Conservation (phyloP, 2,888 invertebrate genomes). For the Drosophila melanosoma region DNA sequence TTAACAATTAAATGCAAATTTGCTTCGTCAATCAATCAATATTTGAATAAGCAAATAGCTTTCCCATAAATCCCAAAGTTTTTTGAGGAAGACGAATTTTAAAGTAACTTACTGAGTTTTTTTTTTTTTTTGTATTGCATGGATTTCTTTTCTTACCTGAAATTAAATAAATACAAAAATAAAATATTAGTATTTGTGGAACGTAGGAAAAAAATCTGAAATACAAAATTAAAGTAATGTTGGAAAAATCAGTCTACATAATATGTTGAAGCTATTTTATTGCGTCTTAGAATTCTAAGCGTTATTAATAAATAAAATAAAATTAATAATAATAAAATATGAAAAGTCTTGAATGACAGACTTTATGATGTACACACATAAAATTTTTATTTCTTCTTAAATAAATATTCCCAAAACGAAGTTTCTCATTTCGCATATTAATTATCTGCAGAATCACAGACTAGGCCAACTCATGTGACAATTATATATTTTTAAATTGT, state of each 20-base stretch:
- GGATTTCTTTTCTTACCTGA: conserved; percentile 37
- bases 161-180: conserved; percentile 8
- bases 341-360: not conserved
- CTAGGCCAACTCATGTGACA: not conserved
- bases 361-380: not conserved
- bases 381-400: not conserved
- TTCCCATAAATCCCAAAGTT: not conserved
- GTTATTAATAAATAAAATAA: not conserved
- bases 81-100: no score
- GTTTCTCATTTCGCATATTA: not conserved
- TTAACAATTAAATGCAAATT: conserved; percentile 4
- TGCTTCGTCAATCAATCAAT: not conserved
- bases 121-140: not conserved
- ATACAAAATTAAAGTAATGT: not conserved
- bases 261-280: not conserved
- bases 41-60: no score
- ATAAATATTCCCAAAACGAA: not conserved
- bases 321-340: not conserved
- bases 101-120: not conserved
- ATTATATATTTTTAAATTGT: not conserved
- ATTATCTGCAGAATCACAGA: not conserved
- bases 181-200: not conserved
- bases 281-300: not conserved
- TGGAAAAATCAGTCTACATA: not conserved
- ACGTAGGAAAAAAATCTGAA: not conserved